Conservation (phyloP, 2,888 invertebrate species). For the Rhaphigaster nebulosa region DNA sequence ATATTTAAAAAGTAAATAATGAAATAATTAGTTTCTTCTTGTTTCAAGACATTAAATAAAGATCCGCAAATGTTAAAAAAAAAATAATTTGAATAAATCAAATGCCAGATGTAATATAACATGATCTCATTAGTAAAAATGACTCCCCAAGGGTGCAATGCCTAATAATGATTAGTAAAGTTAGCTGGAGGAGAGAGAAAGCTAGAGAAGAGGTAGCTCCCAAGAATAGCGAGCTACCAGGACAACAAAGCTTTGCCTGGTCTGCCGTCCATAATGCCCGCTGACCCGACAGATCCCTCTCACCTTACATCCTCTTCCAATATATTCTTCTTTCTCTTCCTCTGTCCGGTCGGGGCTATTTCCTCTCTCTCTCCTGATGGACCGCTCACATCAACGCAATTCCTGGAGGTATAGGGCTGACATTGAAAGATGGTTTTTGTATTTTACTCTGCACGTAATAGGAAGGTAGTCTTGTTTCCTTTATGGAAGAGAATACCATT, state of each 20-base stretch:
- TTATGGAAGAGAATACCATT: neutral
- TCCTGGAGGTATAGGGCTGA: neutral
- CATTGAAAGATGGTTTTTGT: neutral
- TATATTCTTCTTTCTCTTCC: slow-evolving; percentile 54
- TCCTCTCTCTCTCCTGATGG: slow-evolving; percentile 18
- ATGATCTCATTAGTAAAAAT: neutral
- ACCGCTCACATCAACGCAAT: neutral
- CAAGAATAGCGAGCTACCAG: neutral
- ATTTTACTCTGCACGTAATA: neutral
- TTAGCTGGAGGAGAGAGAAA: neutral
- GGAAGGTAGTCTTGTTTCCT: neutral
- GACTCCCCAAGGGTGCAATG: neutral
- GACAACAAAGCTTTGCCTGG: slow-evolving; percentile 24
- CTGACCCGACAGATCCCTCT: slow-evolving; percentile 12
- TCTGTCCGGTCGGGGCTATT: neutral
- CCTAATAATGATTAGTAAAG: slow-evolving; percentile 24
- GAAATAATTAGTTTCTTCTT: no score
- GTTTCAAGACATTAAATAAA: no score
- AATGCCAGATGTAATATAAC: no score
- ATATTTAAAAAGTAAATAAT: no score
- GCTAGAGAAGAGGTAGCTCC: neutral
- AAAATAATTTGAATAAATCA: no score
- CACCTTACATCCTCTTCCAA: slow-evolving; percentile 53
- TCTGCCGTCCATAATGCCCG: slow-evolving; percentile 38
- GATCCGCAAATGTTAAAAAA: no score